A percentile compares a stretch with the other conserved stretches of the same genome.
These are phyloP conservation scores for Salvator merianae DNA, from an alignment of 2,113 vertebrate species.

Conservation along the genomic window DNA sequence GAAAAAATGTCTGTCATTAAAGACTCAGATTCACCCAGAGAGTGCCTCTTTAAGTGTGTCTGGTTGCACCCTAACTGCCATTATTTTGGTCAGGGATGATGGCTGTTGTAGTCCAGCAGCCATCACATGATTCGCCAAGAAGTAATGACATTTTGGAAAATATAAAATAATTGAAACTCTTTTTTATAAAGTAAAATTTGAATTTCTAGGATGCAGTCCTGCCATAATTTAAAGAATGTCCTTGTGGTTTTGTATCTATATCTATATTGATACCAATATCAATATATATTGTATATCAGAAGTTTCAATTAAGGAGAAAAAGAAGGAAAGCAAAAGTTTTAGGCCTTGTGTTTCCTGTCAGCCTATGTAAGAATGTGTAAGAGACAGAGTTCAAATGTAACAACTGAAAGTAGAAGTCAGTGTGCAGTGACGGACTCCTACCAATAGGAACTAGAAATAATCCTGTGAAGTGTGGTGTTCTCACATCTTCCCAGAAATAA, in stretches of 20 bases:
- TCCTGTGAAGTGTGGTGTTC: slow-evolving; percentile 8
- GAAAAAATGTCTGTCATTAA: too few relatives aligned
- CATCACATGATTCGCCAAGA: not conserved
- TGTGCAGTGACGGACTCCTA: not conserved
- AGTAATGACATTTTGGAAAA: not conserved
- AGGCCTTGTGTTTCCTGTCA: not conserved
- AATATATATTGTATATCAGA: too few relatives aligned
- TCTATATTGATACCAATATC: not conserved
- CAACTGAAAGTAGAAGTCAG: slow-evolving; percentile 13
- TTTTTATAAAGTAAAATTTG: not conserved
- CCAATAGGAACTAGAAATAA: not conserved
- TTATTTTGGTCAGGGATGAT: not conserved
- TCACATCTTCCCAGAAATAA: slow-evolving; percentile 14
- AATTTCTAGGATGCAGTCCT: not conserved
- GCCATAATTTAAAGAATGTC: not conserved
- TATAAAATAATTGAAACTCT: not conserved
- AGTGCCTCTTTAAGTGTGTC: too few relatives aligned
- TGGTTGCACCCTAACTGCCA: too few relatives aligned
- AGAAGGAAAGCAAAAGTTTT: too few relatives aligned
- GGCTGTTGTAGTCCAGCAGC: not conserved
- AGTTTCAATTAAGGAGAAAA: too few relatives aligned
- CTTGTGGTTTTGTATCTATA: not conserved
- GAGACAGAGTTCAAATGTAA: not conserved
- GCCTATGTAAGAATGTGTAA: not conserved
- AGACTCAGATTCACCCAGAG: too few relatives aligned